Evolutionary conservation across 1,140 invertebrate species (phyloP), one percentile per base, ranked within the genome.

Genomic region (Drosophila suzukii): DNA sequence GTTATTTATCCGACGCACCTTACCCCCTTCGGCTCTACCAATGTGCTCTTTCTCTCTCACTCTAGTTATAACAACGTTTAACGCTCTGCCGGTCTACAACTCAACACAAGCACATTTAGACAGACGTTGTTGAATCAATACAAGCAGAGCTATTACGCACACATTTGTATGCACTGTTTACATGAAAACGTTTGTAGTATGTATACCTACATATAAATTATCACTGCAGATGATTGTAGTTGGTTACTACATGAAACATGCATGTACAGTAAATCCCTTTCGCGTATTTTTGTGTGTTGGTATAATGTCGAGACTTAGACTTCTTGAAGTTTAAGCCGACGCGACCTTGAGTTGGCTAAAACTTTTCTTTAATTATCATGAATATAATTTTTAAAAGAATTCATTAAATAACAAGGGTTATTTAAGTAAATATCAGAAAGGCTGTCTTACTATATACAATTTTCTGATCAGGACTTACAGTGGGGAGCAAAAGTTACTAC

Each of bases 1-100:
- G 68, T 86, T 86, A 86, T 81, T 86, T 75, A 63, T 63, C 49
- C 61, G 60, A 55, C 61, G 51, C 63, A 58, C 63, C 47, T 43
- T 54, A 38, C 11, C 27, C 7, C 58, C 7, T 44, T 13, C 24
- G 13, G 6, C 13, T 65, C 24, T 38, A 56, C 24, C 24, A 27
- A 17, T 39, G 10, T 13, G 3, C 32, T 15, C n/a, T 24, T 8
- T 60, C 36, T 55, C 32, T 55, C 30, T 53, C 34, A 46, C 44
- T 30, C 15, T 46, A 27, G 12, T 46, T 7, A 20, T 39, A 62
- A 62, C 44, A 46, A 44, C 24, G 13, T 46, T 38, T 43, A 17
- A 32, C 41, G 38, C 58, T 34, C 32, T 38, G 43, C 43, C 24
- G 13, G 30, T 15, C 47, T 50, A 27, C 44, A 44, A 41, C 57